phyloP scores from a whole-genome alignment of 2,113 vertebrate genomes.

The Psilopsiagon aymara region DNA sequence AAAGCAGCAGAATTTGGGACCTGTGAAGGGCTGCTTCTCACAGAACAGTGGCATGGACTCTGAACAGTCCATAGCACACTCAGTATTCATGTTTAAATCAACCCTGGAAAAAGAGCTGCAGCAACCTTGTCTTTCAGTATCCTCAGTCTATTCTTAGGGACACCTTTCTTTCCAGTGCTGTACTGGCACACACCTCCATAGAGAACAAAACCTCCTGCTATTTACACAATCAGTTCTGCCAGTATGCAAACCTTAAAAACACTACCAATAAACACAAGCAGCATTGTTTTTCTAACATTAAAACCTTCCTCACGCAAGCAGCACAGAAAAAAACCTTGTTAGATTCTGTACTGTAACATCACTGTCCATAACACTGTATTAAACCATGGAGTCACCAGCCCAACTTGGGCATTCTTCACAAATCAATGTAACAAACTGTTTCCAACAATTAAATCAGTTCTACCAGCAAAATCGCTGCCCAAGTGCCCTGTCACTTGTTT shows the following conservation, averaged over 20 bases:
- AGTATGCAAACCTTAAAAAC: background rate
- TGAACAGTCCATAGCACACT: background rate
- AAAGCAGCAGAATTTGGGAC: background rate
- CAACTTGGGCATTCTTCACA: background rate
- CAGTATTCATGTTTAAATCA: background rate
- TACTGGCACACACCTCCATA: background rate
- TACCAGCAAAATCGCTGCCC: background rate
- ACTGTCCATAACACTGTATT: background rate
- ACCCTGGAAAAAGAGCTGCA: background rate
- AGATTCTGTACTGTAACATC: background rate
- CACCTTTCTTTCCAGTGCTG: background rate
- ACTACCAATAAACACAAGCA: background rate
- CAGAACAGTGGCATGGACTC: background rate
- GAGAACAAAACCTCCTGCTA: background rate
- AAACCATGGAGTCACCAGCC: background rate
- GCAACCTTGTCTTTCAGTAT: background rate
- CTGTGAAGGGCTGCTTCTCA: background rate
- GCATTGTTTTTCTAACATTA: background rate
- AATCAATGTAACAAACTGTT: background rate
- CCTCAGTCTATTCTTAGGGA: background rate
- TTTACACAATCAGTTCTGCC: background rate
- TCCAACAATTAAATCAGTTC: background rate
- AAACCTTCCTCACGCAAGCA: background rate
- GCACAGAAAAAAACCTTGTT: background rate
- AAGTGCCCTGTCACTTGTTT: background rate